These are phyloP conservation scores for Erpobdella octoculata DNA, from an alignment of 2,888 invertebrate species.

Conservation along the genomic window DNA sequence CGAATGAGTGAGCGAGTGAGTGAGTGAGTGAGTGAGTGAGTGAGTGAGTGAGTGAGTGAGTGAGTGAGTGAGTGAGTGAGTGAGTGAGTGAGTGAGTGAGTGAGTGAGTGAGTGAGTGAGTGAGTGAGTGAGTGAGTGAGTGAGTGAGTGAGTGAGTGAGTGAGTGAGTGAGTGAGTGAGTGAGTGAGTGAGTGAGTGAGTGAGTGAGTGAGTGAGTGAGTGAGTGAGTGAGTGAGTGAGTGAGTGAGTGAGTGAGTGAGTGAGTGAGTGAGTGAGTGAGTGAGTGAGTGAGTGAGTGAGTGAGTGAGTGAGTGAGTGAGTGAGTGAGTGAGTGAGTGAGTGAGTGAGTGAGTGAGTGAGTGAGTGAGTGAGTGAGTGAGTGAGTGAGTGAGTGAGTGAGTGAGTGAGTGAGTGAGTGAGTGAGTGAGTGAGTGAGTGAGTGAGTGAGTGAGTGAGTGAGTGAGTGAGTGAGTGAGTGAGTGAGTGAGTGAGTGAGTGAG, in stretches of 20 bases:
- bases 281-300: conserved; percentile 11
- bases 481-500: conserved; percentile 11
- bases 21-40: conserved; percentile 2
- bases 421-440: conserved; percentile 11
- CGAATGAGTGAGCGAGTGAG: no score
- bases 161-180: conserved; percentile 11
- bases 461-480: conserved; percentile 11
- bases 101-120: conserved; percentile 11
- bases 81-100: conserved; percentile 11
- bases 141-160: conserved; percentile 11
- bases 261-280: conserved; percentile 11
- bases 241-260: conserved; percentile 11
- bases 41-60: conserved; percentile 7
- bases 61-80: conserved; percentile 11
- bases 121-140: conserved; percentile 11
- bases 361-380: conserved; percentile 2
- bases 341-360: not conserved
- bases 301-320: conserved; percentile 13
- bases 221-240: conserved; percentile 11
- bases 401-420: not conserved
- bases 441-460: conserved; percentile 11
- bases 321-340: not conserved
- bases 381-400: not conserved
- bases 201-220: conserved; percentile 11
- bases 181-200: conserved; percentile 11